Evolutionary conservation across 2,888 invertebrate genomes (phyloP).

Genomic region (Boloria euphrosyne): DNA sequence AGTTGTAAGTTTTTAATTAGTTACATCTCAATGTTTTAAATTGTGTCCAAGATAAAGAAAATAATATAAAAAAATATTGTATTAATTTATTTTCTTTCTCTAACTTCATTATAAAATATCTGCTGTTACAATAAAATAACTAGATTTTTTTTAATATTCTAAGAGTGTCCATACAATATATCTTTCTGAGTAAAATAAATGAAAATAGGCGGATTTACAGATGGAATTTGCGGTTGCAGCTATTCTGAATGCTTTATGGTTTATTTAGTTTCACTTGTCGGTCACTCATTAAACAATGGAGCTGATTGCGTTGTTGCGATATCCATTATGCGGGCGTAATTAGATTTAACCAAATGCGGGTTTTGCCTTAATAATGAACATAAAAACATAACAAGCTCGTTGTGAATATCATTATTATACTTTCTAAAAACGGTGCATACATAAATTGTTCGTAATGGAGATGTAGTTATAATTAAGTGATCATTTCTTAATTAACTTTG

Average conservation of each 20-base stretch:
- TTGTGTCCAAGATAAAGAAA: too few relatives aligned
- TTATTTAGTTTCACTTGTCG: constrained; percentile 70
- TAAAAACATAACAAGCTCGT: constrained; percentile 58
- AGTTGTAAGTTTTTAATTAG: too few relatives aligned
- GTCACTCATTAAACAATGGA: constrained; percentile 77
- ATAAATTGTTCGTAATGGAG: constrained; percentile 31
- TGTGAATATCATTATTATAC: constrained; percentile 52
- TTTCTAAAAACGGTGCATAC: constrained; percentile 39
- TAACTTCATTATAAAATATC: too few relatives aligned
- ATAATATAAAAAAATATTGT: too few relatives aligned
- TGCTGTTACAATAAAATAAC: too few relatives aligned
- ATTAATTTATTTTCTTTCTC: too few relatives aligned
- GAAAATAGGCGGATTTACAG: constrained; percentile 27
- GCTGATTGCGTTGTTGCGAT: constrained; percentile 75
- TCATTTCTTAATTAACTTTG: constrained; percentile 25
- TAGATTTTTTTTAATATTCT: too few relatives aligned
- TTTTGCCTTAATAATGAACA: constrained; percentile 65
- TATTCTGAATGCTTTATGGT: constrained; percentile 66
- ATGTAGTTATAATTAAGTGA: constrained; percentile 31
- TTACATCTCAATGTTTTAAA: too few relatives aligned
- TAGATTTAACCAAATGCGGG: constrained; percentile 80
- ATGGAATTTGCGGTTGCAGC: constrained; percentile 65
- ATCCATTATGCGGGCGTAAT: constrained; percentile 78
- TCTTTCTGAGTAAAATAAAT: constrained; percentile 20
- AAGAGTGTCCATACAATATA: not conserved